Evolutionary conservation across 2,888 invertebrate genomes (phyloP).

Genomic region (Ectemnius cavifrons): DNA sequence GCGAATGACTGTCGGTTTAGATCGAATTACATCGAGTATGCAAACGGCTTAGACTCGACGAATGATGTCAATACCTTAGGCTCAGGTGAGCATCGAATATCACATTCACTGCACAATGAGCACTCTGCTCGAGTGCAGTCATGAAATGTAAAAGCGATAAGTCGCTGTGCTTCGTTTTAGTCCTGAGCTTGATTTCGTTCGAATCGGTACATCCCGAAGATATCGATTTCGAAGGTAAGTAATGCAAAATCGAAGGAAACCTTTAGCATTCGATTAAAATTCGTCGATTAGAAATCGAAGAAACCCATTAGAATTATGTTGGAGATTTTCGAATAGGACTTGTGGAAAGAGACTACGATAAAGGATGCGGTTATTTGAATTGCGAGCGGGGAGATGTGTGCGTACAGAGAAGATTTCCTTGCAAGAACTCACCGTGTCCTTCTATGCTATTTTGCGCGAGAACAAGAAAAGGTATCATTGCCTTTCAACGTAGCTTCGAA

Average conservation of each 20-base stretch:
- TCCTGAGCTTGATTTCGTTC: slow-evolving; percentile 21
- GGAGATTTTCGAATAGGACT: slow-evolving; percentile 1
- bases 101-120: slow-evolving; percentile 7
- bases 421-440: slow-evolving; percentile 66
- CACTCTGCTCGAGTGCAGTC: slow-evolving; percentile 1
- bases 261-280: too few species aligned
- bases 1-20: too few species aligned
- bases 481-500: background rate
- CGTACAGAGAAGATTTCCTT: slow-evolving; percentile 67
- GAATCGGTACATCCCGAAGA: background rate
- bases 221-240: slow-evolving; percentile 26
- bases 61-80: slow-evolving; percentile 25
- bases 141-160: slow-evolving; percentile 33
- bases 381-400: slow-evolving; percentile 63
- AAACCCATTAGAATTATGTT: background rate
- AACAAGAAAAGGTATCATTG: slow-evolving; percentile 59
- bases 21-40: slow-evolving; percentile 18
- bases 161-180: slow-evolving; percentile 4
- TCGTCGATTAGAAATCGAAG: too few species aligned
- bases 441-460: slow-evolving; percentile 69
- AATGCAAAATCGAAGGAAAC: background rate
- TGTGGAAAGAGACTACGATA: slow-evolving; percentile 30
- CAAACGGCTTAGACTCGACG: slow-evolving; percentile 12
- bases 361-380: slow-evolving; percentile 58
- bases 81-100: slow-evolving; percentile 35